These are phyloP conservation scores for Parauchenoglanis ngamensis DNA, from an alignment of 2,797 vertebrate species.

Conservation along the genomic window DNA sequence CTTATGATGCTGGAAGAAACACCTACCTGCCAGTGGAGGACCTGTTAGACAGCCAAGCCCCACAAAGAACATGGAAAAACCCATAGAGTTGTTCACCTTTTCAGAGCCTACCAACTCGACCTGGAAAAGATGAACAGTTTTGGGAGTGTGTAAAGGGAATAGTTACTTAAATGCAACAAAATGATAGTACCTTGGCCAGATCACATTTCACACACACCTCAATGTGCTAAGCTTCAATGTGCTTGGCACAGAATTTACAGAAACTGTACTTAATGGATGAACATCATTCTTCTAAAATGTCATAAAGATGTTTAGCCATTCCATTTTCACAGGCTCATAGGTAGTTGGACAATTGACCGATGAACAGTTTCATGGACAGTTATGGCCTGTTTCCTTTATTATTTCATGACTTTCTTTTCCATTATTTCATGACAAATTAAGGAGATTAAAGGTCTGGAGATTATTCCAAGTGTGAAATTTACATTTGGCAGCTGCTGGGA, in stretches of 20 bases:
- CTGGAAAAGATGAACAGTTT: slow-evolving; percentile 66
- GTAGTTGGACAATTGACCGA: too few species aligned
- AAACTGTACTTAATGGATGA: background rate
- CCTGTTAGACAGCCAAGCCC: slow-evolving; percentile 86
- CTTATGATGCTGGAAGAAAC: background rate
- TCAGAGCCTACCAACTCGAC: slow-evolving; percentile 85
- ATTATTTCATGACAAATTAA: too few species aligned
- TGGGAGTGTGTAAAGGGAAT: background rate
- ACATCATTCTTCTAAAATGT: background rate
- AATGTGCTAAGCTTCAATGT: background rate
- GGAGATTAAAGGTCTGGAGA: too few species aligned
- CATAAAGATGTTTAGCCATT: background rate
- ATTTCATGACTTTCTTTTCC: too few species aligned
- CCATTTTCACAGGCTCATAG: too few species aligned
- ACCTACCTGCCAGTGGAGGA: slow-evolving; percentile 89
- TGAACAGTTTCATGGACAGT: too few species aligned
- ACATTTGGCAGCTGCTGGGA: too few species aligned
- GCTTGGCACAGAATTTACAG: background rate
- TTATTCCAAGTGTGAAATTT: too few species aligned
- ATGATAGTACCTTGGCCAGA: background rate
- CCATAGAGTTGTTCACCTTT: slow-evolving; percentile 85
- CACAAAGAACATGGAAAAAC: slow-evolving; percentile 88
- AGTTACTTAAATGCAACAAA: background rate
- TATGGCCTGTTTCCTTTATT: too few species aligned
- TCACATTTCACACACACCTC: background rate